phyloP scores from a whole-genome alignment of 2,888 invertebrate species.

The Lasioglossum oenotherae region DNA sequence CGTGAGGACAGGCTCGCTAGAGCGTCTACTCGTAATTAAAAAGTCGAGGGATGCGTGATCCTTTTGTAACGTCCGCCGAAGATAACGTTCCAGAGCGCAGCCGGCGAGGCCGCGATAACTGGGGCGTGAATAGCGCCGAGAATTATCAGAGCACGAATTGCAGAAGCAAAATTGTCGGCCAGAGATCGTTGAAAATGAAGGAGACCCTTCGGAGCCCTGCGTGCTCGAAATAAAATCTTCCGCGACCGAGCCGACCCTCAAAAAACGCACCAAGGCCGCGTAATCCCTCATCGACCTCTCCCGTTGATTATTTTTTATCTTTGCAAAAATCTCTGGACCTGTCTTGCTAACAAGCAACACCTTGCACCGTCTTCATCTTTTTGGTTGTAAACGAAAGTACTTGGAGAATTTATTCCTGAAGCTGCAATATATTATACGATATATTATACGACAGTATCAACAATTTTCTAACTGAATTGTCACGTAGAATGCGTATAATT shows the following conservation, averaged over 20 bases:
- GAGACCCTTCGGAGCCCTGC: conserved; percentile 26
- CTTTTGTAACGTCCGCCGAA: conserved; percentile 35
- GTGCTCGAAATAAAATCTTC: conserved; percentile 49
- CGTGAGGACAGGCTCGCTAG: background rate
- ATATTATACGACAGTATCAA: background rate
- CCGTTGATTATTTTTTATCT: background rate
- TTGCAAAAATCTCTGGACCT: background rate
- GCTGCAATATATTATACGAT: no score
- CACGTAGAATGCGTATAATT: background rate
- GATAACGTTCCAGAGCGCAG: conserved; percentile 49
- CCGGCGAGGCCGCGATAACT: conserved; percentile 37
- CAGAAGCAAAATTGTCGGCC: conserved; percentile 39
- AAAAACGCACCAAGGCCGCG: background rate
- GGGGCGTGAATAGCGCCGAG: conserved; percentile 43
- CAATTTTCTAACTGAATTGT: background rate
- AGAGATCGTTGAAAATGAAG: conserved; percentile 46
- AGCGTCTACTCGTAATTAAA: conserved; percentile 40
- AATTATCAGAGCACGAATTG: conserved; percentile 60
- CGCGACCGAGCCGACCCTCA: background rate
- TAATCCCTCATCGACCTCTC: background rate
- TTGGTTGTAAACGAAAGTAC: no score
- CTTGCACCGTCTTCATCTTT: background rate
- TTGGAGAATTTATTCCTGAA: no score
- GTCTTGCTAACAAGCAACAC: background rate
- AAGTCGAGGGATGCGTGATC: conserved; percentile 21